A percentile compares a stretch with the other conserved stretches of the same genome.
Conservation (phyloP, 2,797 vertebrate species). For the Cossypha caffra region DNA sequence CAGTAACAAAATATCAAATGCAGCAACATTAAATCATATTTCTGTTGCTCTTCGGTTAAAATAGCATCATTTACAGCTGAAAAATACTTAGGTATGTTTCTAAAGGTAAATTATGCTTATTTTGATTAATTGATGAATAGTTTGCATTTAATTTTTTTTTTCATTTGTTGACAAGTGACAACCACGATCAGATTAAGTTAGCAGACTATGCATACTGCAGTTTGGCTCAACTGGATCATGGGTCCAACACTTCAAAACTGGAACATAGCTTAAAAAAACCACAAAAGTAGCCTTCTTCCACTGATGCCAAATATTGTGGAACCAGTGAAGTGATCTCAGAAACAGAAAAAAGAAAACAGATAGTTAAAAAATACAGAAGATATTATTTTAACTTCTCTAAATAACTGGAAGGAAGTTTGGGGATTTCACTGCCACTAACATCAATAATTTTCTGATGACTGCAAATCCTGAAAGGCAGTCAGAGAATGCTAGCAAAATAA, state of each 20-base stretch:
- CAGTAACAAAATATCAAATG: background rate
- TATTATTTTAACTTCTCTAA: background rate
- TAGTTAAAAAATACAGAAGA: background rate
- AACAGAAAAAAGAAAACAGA: background rate
- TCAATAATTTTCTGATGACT: background rate
- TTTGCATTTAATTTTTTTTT: background rate
- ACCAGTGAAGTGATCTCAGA: background rate
- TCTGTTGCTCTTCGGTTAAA: background rate
- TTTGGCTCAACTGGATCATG: background rate
- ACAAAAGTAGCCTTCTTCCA: background rate
- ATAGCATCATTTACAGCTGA: background rate
- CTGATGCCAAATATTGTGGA: background rate
- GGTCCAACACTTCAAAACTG: background rate
- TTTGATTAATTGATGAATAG: background rate
- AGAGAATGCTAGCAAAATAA: background rate
- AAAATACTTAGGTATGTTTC: background rate
- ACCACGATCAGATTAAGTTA: background rate
- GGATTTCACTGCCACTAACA: background rate
- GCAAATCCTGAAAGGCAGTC: background rate
- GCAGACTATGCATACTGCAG: background rate
- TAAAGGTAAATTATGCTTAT: background rate
- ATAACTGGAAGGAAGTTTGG: background rate
- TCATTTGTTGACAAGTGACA: background rate
- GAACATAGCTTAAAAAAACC: rapidly evolving
- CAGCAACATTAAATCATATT: background rate